These are phyloP conservation scores for Crossocerus cetratus DNA, from an alignment of 2,888 invertebrate genomes.

Conservation along the genomic window DNA sequence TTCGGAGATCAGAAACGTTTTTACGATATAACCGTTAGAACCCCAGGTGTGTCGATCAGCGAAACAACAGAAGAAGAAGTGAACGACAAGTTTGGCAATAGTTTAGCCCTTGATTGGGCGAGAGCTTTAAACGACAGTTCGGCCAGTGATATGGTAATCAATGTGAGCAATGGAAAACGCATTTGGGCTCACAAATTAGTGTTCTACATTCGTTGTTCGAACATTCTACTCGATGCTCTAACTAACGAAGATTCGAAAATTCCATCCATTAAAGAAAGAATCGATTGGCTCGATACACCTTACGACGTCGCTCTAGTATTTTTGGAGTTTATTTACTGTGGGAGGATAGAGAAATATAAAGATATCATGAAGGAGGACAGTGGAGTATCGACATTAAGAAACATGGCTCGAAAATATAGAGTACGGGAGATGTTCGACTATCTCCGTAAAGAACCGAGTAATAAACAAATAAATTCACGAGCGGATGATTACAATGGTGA, in stretches of 20 bases:
- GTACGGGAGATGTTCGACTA: slow-evolving; percentile 65
- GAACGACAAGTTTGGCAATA: slow-evolving; percentile 45
- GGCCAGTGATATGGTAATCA: slow-evolving; percentile 76
- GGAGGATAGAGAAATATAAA: slow-evolving; percentile 61
- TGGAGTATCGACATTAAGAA: slow-evolving; percentile 52
- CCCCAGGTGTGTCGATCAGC: neutral
- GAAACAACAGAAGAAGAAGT: slow-evolving; percentile 15
- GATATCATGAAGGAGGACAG: slow-evolving; percentile 49
- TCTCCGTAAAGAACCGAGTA: slow-evolving; percentile 39
- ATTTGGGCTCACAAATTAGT: slow-evolving; percentile 77
- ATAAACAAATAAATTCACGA: too few relatives aligned
- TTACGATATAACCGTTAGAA: neutral
- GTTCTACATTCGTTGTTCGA: slow-evolving; percentile 75
- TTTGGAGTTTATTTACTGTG: slow-evolving; percentile 75
- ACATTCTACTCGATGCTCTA: slow-evolving; percentile 71
- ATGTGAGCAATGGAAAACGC: slow-evolving; percentile 69
- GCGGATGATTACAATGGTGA: too few relatives aligned
- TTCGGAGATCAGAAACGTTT: slow-evolving; percentile 53
- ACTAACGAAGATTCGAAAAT: slow-evolving; percentile 54
- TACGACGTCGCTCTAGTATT: slow-evolving; percentile 69
- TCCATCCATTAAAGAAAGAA: slow-evolving; percentile 59
- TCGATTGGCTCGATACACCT: slow-evolving; percentile 66
- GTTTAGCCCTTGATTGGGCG: slow-evolving; percentile 68
- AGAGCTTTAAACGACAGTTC: slow-evolving; percentile 69
- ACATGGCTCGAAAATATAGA: slow-evolving; percentile 68